Conservation (phyloP, 2,888 invertebrate species). For the Drosophila prostipennis region DNA sequence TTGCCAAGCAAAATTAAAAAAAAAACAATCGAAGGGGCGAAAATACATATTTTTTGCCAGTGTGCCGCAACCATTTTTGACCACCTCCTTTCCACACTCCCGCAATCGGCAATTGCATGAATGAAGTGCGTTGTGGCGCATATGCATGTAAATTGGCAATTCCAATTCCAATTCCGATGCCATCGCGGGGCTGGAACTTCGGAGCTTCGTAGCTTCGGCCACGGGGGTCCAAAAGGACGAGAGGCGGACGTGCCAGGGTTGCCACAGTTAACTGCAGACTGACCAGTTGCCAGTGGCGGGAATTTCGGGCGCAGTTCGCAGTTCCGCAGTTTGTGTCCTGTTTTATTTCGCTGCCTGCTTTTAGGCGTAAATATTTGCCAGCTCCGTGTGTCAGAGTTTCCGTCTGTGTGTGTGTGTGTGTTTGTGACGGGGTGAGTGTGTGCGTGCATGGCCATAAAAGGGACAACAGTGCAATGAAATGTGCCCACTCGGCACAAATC, state of each 20-base stretch:
- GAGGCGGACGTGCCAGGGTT: conserved; percentile 25
- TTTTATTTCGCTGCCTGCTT: conserved; percentile 54
- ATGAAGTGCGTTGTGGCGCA: conserved; percentile 74
- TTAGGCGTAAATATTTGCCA: conserved; percentile 73
- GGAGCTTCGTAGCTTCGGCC: conserved; percentile 35
- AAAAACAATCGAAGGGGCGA: too few relatives aligned
- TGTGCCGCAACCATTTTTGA: conserved; percentile 13
- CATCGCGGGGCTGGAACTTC: conserved; percentile 32
- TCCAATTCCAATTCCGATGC: conserved; percentile 61
- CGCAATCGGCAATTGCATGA: conserved; percentile 61
- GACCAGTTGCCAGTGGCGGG: conserved; percentile 14
- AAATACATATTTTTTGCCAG: not conserved
- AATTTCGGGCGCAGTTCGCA: conserved; percentile 8
- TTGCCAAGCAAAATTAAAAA: not conserved
- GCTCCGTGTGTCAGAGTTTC: conserved; percentile 8
- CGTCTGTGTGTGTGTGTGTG: conserved; percentile 13
- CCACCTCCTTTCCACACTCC: not conserved
- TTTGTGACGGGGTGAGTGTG: conserved; percentile 10
- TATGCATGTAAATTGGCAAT: conserved; percentile 77
- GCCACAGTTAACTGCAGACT: conserved; percentile 31
- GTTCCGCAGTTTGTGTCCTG: conserved; percentile 21
- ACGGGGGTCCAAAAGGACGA: not conserved
- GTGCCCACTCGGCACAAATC: conserved; percentile 34
- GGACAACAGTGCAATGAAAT: conserved; percentile 37
- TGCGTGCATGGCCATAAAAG: conserved; percentile 51